Conservation (phyloP, 2,113 vertebrate genomes). For the Alces alces region DNA sequence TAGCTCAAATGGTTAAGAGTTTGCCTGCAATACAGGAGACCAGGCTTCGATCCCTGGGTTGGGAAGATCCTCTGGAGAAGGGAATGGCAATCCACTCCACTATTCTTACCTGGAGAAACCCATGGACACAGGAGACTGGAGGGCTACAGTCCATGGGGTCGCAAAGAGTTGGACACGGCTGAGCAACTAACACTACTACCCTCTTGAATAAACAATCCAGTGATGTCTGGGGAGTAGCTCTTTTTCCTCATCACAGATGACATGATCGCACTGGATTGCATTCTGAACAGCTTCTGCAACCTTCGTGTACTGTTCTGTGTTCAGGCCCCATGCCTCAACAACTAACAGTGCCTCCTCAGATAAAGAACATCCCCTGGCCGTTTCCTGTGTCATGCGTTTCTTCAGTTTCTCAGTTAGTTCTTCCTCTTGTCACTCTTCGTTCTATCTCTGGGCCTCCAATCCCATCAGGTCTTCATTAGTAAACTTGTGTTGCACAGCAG, state of each 20-base stretch:
- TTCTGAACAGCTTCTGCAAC: neutral
- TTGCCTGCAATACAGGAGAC: neutral
- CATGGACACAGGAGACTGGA: neutral
- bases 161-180: accelerated
- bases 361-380: neutral
- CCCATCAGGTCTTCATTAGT: neutral
- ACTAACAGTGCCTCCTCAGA: neutral
- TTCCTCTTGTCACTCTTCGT: neutral
- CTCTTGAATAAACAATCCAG: neutral
- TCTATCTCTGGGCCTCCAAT: neutral
- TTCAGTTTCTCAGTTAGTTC: neutral
- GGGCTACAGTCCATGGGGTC: neutral
- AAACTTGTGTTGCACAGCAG: neutral
- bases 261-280: neutral
- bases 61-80: neutral
- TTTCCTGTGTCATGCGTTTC: neutral
- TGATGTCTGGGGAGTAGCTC: neutral
- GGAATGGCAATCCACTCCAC: neutral
- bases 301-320: neutral
- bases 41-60: neutral
- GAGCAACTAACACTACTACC: neutral
- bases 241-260: neutral
- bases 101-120: neutral
- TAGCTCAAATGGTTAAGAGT: neutral
- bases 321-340: neutral